Percentiles rank a stretch among this genome's conserved stretches.
Evolutionary conservation across 2,797 vertebrate genomes (phyloP).

Genomic region (Tympanoctomys barrerae): DNA sequence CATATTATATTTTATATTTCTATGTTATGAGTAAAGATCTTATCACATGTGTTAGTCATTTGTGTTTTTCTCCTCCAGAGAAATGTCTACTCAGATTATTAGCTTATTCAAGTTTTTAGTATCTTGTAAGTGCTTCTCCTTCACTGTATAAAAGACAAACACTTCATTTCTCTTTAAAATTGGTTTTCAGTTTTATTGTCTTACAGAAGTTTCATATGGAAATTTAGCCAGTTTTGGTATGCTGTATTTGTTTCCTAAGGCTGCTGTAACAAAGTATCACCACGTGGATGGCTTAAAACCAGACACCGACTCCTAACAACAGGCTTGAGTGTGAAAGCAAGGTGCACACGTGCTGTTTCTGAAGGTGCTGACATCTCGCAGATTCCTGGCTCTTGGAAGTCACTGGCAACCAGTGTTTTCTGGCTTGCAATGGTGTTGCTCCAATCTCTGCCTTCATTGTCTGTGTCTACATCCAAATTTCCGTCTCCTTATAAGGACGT

Average conservation of each 20-base stretch:
- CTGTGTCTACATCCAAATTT: not conserved
- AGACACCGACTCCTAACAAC: not conserved
- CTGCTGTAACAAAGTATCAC: not conserved
- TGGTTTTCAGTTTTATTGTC: not conserved
- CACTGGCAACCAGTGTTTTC: not conserved
- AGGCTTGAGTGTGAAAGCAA: not conserved
- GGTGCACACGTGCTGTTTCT: not conserved
- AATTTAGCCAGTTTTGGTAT: not conserved
- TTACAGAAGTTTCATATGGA: slow-evolving; percentile 9
- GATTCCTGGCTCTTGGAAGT: not conserved
- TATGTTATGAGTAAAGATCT: not conserved
- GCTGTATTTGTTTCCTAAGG: not conserved
- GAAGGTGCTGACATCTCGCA: not conserved
- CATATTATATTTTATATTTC: not conserved
- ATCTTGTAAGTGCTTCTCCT: not conserved
- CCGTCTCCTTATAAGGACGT: not conserved
- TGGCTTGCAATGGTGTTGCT: not conserved
- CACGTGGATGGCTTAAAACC: not conserved
- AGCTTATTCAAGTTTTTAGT: not conserved
- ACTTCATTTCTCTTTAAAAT: not conserved
- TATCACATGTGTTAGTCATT: not conserved
- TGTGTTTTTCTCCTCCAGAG: not conserved
- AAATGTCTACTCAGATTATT: not conserved
- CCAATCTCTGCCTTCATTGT: not conserved
- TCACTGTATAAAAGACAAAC: not conserved